Evolutionary conservation across 2,888 invertebrate genomes (phyloP).

Genomic region (Drosophila greeni): DNA sequence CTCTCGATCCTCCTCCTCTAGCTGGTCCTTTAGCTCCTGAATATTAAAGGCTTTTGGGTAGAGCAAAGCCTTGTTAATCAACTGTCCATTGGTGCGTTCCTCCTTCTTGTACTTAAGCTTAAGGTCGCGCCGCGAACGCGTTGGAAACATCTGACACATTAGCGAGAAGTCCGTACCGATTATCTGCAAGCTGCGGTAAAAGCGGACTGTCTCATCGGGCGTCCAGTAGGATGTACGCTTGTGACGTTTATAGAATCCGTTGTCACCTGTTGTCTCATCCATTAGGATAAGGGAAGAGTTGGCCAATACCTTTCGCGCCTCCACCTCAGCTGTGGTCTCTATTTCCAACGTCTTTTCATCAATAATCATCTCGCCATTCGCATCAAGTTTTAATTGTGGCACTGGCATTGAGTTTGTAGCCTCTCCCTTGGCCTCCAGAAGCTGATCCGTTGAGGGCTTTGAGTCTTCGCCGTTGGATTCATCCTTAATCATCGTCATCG

Average conservation of each 20-base stretch:
- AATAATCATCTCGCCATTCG: constrained; percentile 90
- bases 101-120: constrained; percentile 97
- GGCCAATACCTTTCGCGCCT: constrained; percentile 83
- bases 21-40: constrained; percentile 81
- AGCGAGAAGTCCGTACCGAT: constrained; percentile 95
- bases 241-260: constrained; percentile 84
- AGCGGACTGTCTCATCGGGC: constrained; percentile 89
- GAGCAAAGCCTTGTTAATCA: constrained; percentile 87
- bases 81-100: constrained; percentile 85
- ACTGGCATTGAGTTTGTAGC: constrained; percentile 81
- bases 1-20: constrained; percentile 79
- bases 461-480: constrained; percentile 73
- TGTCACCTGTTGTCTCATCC: constrained; percentile 80
- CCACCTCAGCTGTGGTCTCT: constrained; percentile 84
- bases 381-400: constrained; percentile 91
- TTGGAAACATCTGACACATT: constrained; percentile 90
- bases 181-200: constrained; percentile 92
- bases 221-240: constrained; percentile 87
- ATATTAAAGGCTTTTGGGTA: constrained; percentile 85
- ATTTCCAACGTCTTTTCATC: constrained; percentile 89
- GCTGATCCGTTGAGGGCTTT: constrained; percentile 43
- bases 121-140: constrained; percentile 87
- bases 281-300: constrained; percentile 84
- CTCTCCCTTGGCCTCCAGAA: constrained; percentile 51
- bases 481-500: constrained; percentile 54